Percentiles rank a stretch among this genome's conserved stretches.
phyloP scores from a whole-genome alignment of 1,140 invertebrate genomes.

The Sinella curviseta region DNA sequence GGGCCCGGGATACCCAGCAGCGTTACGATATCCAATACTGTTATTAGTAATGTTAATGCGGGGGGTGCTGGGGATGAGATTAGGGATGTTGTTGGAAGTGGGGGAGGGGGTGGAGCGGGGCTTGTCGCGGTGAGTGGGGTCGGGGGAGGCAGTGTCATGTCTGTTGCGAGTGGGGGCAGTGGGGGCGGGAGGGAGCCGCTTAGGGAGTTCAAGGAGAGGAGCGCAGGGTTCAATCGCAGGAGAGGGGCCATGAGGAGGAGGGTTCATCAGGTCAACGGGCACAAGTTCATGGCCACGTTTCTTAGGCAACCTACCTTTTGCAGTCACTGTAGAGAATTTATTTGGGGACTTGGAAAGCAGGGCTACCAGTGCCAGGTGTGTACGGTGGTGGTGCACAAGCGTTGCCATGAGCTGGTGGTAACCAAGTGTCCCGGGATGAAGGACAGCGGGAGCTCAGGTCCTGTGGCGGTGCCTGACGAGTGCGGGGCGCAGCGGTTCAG shows the following conservation, averaged over 20 bases:
- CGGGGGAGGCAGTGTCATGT: not conserved
- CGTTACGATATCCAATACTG: not conserved
- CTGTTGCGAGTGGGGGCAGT: not conserved
- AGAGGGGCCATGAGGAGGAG: slow-evolving; percentile 90
- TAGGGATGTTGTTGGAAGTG: not conserved
- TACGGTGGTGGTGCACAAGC: slow-evolving; percentile 96
- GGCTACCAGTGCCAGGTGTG: slow-evolving; percentile 99
- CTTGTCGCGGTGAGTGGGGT: not conserved
- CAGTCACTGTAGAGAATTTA: slow-evolving; percentile 96
- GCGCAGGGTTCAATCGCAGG: slow-evolving; percentile 80
- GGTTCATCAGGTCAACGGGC: slow-evolving; percentile 95
- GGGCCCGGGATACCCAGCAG: not conserved
- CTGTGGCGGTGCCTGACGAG: slow-evolving; percentile 62
- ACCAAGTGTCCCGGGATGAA: slow-evolving; percentile 95
- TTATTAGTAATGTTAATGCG: not conserved
- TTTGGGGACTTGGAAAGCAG: slow-evolving; percentile 98
- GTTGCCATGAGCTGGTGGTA: slow-evolving; percentile 90
- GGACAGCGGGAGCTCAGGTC: slow-evolving; percentile 53
- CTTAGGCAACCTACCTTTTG: slow-evolving; percentile 98
- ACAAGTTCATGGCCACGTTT: slow-evolving; percentile 99
- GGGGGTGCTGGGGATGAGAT: not conserved
- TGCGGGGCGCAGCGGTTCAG: slow-evolving; percentile 81
- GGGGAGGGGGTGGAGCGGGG: not conserved
- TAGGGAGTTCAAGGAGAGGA: slow-evolving; percentile 90
- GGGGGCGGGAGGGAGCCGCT: slow-evolving; percentile 55